Conservation (phyloP, 2,113 vertebrate genomes). For the Pterocles orientalis region DNA sequence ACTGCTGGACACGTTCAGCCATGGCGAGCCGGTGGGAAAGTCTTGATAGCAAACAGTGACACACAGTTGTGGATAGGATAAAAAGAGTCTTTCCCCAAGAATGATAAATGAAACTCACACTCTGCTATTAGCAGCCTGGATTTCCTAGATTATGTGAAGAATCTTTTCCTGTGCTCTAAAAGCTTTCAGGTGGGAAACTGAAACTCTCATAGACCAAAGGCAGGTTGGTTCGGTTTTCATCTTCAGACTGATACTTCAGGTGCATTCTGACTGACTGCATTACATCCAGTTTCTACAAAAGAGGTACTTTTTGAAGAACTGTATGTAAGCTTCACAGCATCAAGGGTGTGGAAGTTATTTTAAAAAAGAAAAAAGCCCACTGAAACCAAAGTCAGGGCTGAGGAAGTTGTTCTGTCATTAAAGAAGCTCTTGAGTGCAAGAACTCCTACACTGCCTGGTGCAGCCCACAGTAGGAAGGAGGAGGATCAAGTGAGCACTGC, state of each 20-base stretch:
- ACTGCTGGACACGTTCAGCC: fast-evolving
- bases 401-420: neutral
- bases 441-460: neutral
- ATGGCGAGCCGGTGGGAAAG: neutral
- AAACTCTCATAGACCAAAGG: slow-evolving; percentile 33
- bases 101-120: neutral
- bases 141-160: neutral
- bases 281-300: neutral
- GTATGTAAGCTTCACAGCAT: neutral
- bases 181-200: neutral
- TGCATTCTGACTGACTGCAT: neutral
- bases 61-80: fast-evolving
- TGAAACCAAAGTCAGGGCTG: neutral
- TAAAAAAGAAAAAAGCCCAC: neutral
- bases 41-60: neutral
- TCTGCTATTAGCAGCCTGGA: neutral
- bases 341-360: neutral
- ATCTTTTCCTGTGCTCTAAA: neutral
- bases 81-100: neutral
- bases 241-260: slow-evolving; percentile 8
- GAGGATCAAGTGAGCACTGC: neutral
- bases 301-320: neutral
- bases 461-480: neutral
- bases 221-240: slow-evolving; percentile 32
- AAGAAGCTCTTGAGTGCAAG: neutral